Conservation (phyloP, 2,888 invertebrate genomes). For the Exocentrus adspersus region DNA sequence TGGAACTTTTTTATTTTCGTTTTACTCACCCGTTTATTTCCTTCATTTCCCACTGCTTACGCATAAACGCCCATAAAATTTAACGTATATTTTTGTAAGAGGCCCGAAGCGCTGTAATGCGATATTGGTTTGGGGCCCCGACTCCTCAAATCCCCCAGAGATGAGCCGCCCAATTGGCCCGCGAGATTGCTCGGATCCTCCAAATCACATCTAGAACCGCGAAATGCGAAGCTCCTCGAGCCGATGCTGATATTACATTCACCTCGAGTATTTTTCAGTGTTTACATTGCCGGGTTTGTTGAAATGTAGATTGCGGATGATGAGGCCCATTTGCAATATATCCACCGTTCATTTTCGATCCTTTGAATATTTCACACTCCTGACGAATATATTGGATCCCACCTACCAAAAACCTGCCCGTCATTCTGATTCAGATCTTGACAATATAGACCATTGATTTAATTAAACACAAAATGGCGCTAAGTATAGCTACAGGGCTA, state of each 20-base stretch:
- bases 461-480: not conserved
- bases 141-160: conserved; percentile 56
- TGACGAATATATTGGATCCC: conserved; percentile 42
- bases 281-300: conserved; percentile 62
- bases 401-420: conserved; percentile 26
- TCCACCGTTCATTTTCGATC: conserved; percentile 47
- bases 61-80: conserved; percentile 62
- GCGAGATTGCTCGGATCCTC: conserved; percentile 57
- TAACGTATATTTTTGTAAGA: conserved; percentile 62
- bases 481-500: too few species aligned
- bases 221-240: conserved; percentile 39
- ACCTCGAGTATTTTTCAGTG: conserved; percentile 63
- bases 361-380: conserved; percentile 50
- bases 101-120: conserved; percentile 59
- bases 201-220: conserved; percentile 59
- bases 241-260: conserved; percentile 59
- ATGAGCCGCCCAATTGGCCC: conserved; percentile 60
- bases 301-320: conserved; percentile 62
- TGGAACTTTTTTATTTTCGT: conserved; percentile 60
- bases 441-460: too few species aligned
- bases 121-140: conserved; percentile 57
- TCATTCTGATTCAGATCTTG: conserved; percentile 12
- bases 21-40: conserved; percentile 59
- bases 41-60: conserved; percentile 60
- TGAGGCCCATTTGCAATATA: conserved; percentile 61